A percentile compares a stretch with the other conserved stretches of the same genome.
Conservation (phyloP, 2,888 invertebrate genomes). For the Helleia helle region DNA sequence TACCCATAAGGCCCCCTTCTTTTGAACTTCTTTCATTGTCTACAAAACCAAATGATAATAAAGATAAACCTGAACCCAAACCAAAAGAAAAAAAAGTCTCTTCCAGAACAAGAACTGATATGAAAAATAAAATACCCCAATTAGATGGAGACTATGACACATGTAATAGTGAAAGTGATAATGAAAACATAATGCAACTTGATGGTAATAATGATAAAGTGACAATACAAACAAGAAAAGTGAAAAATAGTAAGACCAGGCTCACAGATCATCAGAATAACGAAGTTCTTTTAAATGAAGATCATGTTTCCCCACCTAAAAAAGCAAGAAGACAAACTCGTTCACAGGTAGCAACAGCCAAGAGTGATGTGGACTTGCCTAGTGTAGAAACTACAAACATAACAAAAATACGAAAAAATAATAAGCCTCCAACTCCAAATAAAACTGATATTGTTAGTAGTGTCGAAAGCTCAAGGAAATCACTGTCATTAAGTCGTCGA, state of each 20-base stretch:
- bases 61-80: constrained; percentile 18
- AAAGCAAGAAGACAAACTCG: constrained; percentile 26
- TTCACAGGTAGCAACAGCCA: constrained; percentile 5
- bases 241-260: constrained; percentile 30
- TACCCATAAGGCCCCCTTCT: constrained; percentile 79
- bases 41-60: constrained; percentile 43
- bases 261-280: constrained; percentile 24
- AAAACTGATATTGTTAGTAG: constrained; percentile 3
- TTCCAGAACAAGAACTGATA: constrained; percentile 25
- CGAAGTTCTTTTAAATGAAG: constrained; percentile 22
- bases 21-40: constrained; percentile 78
- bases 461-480: constrained; percentile 10
- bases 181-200: constrained; percentile 41
- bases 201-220: constrained; percentile 47
- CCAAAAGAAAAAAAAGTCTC: constrained; percentile 21
- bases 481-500: constrained; percentile 16
- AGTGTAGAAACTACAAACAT: background rate
- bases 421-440: background rate
- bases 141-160: constrained; percentile 71
- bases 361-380: background rate
- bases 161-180: constrained; percentile 26
- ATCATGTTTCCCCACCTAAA: constrained; percentile 51
- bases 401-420: background rate
- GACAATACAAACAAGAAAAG: constrained; percentile 29
- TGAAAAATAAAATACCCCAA: constrained; percentile 53